Evolutionary conservation across 2,888 invertebrate species (phyloP), one percentile per base, ranked within the genome.

Genomic region (Nymphalis c-album): DNA sequence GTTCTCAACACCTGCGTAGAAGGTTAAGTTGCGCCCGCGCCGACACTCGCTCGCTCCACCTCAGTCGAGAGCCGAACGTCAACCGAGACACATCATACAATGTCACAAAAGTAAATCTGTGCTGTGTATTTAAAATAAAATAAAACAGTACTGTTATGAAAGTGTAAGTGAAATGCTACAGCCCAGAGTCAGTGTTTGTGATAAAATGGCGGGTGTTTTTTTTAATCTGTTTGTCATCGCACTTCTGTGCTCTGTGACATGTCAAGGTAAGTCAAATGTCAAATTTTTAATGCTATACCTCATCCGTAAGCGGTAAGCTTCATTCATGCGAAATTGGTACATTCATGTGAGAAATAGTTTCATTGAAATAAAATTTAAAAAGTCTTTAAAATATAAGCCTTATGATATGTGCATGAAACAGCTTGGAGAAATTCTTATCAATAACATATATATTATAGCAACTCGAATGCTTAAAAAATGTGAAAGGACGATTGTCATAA

Each of bases 191-290:
- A 83, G 87, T 89, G 86, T 76, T 75, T 76, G 84, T 80, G 83
- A 71, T 71, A 81, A 76, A 77, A 80, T 82, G 81, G 80, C 70
- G 69, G 73, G 68, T 60, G 64, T 67, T 71, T 67, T 66, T 68
- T 68, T 64, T 50, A 59, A 51, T 67, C 59, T 67, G 51, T 64
- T 65, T 74, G 64, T 63, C 67, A 64, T 72, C 74, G 72, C 76
- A 79, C 67, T 75, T 84, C 71, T 77, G 81, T 77, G 80, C 64
- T 74, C 87, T 75, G 82, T 83, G 74, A 80, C 83, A 80, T 89
- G 91, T 91, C 91, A 91, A 91, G 91, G 91, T 91, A 79, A 87
- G 87, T 69, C 64, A 69, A 74, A 73, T 74, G 66, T 69, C 69
- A 71, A 47, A 16, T 63, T 67, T 48, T 58, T 35, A 18, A 31